A percentile compares a stretch with the other conserved stretches of the same genome.
These are phyloP conservation scores for Enteromius thamalakanensis DNA, from an alignment of 2,797 vertebrate genomes.

Conservation along the genomic window DNA sequence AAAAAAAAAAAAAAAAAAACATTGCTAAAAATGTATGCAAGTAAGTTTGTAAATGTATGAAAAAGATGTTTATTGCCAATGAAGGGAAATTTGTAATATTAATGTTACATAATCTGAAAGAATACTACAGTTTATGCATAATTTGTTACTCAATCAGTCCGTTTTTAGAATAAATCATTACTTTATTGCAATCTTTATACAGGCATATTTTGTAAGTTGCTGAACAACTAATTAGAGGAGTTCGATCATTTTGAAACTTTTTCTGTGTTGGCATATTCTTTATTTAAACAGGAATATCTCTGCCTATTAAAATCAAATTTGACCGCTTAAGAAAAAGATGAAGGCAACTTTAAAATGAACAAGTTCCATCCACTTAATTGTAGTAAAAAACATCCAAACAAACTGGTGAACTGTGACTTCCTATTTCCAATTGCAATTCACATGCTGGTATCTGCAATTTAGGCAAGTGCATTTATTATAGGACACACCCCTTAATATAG, in stretches of 20 bases:
- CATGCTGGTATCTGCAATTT: background rate
- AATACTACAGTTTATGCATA: background rate
- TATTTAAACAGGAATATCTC: background rate
- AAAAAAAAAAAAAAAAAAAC: background rate
- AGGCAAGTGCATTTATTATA: background rate
- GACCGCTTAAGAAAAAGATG: background rate
- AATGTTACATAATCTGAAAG: background rate
- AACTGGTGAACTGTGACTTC: background rate
- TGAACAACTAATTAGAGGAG: background rate
- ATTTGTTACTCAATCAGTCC: background rate
- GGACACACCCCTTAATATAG: background rate
- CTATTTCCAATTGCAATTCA: background rate
- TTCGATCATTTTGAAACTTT: background rate
- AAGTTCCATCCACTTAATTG: background rate
- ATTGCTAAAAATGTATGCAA: background rate
- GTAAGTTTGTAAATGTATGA: too few species aligned
- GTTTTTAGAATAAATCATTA: background rate
- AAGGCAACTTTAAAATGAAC: background rate
- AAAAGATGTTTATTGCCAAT: background rate
- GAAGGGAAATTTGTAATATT: background rate
- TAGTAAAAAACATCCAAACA: background rate
- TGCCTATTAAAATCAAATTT: background rate
- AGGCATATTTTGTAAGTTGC: background rate
- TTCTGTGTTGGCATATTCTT: background rate
- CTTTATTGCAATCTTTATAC: too few species aligned